Evolutionary conservation across 2,888 invertebrate genomes (phyloP).

Genomic region (Aromia moschata): DNA sequence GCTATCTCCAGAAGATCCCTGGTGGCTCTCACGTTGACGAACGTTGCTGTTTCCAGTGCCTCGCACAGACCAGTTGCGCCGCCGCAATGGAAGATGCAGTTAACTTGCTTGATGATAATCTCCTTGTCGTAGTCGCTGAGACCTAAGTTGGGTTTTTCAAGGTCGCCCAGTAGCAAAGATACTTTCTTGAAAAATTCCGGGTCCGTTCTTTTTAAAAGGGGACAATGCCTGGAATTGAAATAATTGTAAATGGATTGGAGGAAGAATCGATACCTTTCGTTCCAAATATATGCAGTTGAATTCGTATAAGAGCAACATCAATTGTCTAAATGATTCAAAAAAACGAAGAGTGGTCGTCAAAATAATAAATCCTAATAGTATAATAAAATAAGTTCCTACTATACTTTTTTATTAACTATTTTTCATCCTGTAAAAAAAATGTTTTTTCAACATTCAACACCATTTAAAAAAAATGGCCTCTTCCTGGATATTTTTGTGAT

Average conservation of each 20-base stretch:
- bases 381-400: too few species aligned
- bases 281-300: too few species aligned
- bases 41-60: constrained; percentile 70
- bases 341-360: too few species aligned
- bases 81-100: constrained; percentile 77
- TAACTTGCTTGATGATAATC: constrained; percentile 65
- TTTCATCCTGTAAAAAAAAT: too few species aligned
- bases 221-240: constrained; percentile 65
- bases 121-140: constrained; percentile 65
- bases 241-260: constrained; percentile 1
- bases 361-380: too few species aligned
- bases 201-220: constrained; percentile 62
- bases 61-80: constrained; percentile 80
- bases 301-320: too few species aligned
- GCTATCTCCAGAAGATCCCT: constrained; percentile 72
- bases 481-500: too few species aligned
- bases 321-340: too few species aligned
- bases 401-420: too few species aligned
- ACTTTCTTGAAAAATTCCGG: constrained; percentile 68
- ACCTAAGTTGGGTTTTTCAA: constrained; percentile 65
- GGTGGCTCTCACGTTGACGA: constrained; percentile 75
- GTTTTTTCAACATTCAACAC: too few species aligned
- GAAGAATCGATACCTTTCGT: too few species aligned
- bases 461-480: too few species aligned
- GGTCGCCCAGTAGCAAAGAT: constrained; percentile 67